Base-by-base conservation (phyloP, 2,888 invertebrate species). In the Nesidiocoris tenuis region DNA sequence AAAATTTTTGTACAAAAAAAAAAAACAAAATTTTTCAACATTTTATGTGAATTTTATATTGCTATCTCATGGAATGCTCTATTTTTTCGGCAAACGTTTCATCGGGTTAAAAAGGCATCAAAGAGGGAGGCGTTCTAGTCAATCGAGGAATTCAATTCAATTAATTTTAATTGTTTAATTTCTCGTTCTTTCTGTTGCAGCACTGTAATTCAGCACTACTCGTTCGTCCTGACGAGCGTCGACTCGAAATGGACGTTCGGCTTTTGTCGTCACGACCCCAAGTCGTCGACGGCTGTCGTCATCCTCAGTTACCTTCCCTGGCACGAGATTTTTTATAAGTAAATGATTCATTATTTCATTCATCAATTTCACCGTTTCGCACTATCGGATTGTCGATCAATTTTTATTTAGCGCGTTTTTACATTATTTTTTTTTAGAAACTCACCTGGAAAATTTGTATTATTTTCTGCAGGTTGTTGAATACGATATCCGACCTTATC, bases 231-330 rank as follows among this genome's bases (percentile, higher is more conserved):
- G 82, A 99, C 98, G 22, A 95, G 94, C 81, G 88, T 92, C 81
- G 95, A 96, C 83, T 95, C 96, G 23, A 96, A 95, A 86, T 98
- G 95, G 90, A 95, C 95, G 56, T 99, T 95, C 87, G 98, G 98
- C 80, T 98, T 95, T 85, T 98, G 97, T 84, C 91, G 98, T 23
- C 96, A 95, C 84, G 95, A 97, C 83, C 94, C 96, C 2, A 91
- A 92, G 83, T 90, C 92, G 22, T 90, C 94, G 82, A 92, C 93
- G 19, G 93, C 96, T 77, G 86, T 94, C 83, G 91, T 95, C 64
- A 85, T 95, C 80, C 86, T 93, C 80, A 97, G 97, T 82, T 93
- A 91, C 83, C 87, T 98, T 82, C 97, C 97, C 80, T 98, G 97
- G 97, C 96, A 96, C 83, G 96, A 96, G 85, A 91, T 92, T 82